These are phyloP conservation scores for Lordiphosa andalusiaca DNA, from an alignment of 2,888 invertebrate genomes.

Conservation along the genomic window DNA sequence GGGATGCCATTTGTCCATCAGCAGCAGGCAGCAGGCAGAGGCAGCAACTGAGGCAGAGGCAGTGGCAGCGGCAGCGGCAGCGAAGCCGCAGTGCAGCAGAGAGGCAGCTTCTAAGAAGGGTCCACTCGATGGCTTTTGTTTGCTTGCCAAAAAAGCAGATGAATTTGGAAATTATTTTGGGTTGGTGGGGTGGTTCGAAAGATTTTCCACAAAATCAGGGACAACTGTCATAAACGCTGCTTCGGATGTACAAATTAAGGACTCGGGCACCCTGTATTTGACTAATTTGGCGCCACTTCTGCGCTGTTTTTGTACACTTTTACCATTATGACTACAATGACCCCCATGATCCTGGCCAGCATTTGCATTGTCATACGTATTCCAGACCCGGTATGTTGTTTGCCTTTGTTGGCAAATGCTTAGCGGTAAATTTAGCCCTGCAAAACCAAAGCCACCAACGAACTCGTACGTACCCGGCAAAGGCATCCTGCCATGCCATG, in stretches of 20 bases:
- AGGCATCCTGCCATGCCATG: constrained; percentile 17
- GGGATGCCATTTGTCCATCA: constrained; percentile 51
- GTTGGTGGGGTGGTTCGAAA: too few relatives aligned
- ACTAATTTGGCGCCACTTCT: constrained; percentile 46
- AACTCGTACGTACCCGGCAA: constrained; percentile 2
- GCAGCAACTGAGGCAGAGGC: constrained; percentile 17
- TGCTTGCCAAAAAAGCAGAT: constrained; percentile 47
- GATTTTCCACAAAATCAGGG: constrained; percentile 14
- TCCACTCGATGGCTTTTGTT: constrained; percentile 45
- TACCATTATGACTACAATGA: constrained; percentile 68
- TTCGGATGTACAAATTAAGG: constrained; percentile 1
- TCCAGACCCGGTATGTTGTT: constrained; percentile 37
- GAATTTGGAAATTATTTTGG: neutral
- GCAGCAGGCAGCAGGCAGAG: constrained; percentile 7
- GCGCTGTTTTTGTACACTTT: constrained; percentile 34
- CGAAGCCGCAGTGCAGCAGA: constrained; percentile 22
- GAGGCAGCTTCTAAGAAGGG: constrained; percentile 2
- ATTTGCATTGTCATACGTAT: constrained; percentile 8
- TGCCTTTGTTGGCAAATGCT: constrained; percentile 49
- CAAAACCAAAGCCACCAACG: constrained; percentile 31
- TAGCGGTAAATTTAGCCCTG: constrained; percentile 53
- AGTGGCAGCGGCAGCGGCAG: constrained; percentile 18
- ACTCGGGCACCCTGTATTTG: constrained; percentile 45
- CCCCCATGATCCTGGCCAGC: constrained; percentile 56
- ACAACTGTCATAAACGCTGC: constrained; percentile 15